Evolutionary conservation across 2,113 vertebrate species (phyloP).

Genomic region (Tricholaema leucomelas): DNA sequence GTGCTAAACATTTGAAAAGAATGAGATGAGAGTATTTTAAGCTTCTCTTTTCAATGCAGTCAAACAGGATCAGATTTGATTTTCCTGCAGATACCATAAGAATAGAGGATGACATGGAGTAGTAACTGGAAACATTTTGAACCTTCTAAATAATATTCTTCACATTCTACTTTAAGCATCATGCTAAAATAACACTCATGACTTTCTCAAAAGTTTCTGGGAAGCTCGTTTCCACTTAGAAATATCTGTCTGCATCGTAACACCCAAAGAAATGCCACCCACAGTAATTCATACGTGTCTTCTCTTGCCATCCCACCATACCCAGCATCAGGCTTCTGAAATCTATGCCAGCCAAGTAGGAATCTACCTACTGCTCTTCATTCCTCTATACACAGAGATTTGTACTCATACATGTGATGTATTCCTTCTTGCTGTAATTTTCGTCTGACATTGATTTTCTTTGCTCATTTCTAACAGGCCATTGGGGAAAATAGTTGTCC

Average conservation of each 20-base stretch:
- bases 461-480: neutral
- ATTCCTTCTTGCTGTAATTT: neutral
- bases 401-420: rapidly evolving
- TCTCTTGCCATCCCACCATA: neutral
- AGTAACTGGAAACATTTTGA: neutral
- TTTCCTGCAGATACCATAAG: neutral
- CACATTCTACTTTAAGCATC: neutral
- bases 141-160: neutral
- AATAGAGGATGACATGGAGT: neutral
- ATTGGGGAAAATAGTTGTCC: neutral
- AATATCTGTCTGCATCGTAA: neutral
- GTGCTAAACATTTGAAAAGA: neutral
- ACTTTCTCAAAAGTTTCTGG: neutral
- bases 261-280: neutral
- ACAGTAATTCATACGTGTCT: neutral
- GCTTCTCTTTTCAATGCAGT: neutral
- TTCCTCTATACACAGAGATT: neutral
- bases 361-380: neutral
- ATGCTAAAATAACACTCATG: neutral
- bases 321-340: neutral
- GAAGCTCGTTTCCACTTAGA: neutral
- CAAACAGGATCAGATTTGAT: neutral
- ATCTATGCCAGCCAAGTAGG: neutral
- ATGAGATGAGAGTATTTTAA: neutral
- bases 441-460: neutral